Evolutionary conservation across 1,140 invertebrate genomes (phyloP), one percentile per base, ranked within the genome.

Genomic region (Tyrophagus putrescentiae): DNA sequence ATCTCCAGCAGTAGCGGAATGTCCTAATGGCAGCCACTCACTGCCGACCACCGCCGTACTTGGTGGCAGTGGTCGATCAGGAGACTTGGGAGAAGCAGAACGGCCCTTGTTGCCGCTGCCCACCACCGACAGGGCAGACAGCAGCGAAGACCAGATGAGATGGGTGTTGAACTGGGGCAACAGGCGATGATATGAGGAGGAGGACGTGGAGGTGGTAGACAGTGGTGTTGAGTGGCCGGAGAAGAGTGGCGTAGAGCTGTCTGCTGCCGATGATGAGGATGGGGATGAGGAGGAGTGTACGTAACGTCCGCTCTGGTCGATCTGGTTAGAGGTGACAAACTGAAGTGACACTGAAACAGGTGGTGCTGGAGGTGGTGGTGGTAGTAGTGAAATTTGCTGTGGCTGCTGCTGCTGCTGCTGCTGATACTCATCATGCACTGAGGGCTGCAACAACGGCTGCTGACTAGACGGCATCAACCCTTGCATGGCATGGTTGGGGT

Each of bases 101-200:
- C 31, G 45, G 31, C 18, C 18, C 18, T 9, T 18, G 13, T 13
- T 25, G 6, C 21, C 7, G 31, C 45, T 21, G 31, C 31, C 6
- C 7, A 25, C 21, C 36, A 18, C 13, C 23, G 13, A 25, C 13
- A 48, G 45, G 7, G 31, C 45, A 7, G 45, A 48, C 13, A 48
- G 13, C 21, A 48, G 7, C 31, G 45, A 7, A 7, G 45, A 48
- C 45, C 45, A 48, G 7, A 48, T 7, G 13, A 48, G 31, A 21
- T 48, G 45, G 7, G 21, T 29, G 45, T 48, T 48, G 45, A 48
- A 48, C 31, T 48, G 45, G 7, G 45, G 45, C 7, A 48, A 25
- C 7, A 48, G 18, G 7, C 45, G n/a, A n/a, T n/a, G n/a, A n/a
- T n/a, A n/a, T n/a, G 45, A 7, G 45, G 45, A 13, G 18, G 21